Conservation (phyloP, 2,113 vertebrate genomes). For the Ariopsis seemanni region DNA sequence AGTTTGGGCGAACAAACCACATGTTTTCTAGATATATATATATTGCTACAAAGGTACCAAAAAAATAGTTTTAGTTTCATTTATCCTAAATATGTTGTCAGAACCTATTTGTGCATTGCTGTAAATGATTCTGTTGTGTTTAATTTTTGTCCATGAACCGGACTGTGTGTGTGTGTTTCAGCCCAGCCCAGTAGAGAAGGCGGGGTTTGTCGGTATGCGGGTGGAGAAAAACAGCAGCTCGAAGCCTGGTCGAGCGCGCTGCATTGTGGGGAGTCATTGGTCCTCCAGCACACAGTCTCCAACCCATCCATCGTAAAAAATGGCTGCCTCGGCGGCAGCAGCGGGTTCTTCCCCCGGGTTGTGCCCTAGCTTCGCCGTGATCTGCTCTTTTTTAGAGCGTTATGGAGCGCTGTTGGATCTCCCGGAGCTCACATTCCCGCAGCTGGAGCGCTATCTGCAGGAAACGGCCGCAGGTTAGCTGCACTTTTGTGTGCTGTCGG, state of each 20-base stretch:
- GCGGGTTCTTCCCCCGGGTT: slow-evolving; percentile 78
- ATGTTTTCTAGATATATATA: neutral
- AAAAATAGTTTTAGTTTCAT: neutral
- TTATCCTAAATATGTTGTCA: neutral
- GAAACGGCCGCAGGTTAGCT: slow-evolving; percentile 80
- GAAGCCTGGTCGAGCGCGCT: slow-evolving; percentile 47
- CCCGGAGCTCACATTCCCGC: slow-evolving; percentile 88
- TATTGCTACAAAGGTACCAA: no score
- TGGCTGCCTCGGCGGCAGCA: slow-evolving; percentile 81
- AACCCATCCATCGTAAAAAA: slow-evolving; percentile 70
- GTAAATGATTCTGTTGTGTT: neutral
- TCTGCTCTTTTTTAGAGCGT: slow-evolving; percentile 93
- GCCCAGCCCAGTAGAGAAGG: neutral
- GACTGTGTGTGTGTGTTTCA: neutral
- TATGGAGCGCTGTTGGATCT: slow-evolving; percentile 87
- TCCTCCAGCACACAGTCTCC: slow-evolving; percentile 61
- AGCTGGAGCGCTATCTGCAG: slow-evolving; percentile 89
- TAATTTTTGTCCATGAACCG: neutral
- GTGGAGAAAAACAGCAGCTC: neutral
- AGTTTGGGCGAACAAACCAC: neutral
- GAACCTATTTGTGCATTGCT: neutral
- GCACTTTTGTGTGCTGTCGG: slow-evolving; percentile 50
- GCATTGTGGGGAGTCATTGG: slow-evolving; percentile 71
- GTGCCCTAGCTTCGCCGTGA: slow-evolving; percentile 91
- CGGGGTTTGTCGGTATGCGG: slow-evolving; percentile 17